These are phyloP conservation scores for Planococcus citri DNA, from an alignment of 1,140 invertebrate species.

Conservation along the genomic window DNA sequence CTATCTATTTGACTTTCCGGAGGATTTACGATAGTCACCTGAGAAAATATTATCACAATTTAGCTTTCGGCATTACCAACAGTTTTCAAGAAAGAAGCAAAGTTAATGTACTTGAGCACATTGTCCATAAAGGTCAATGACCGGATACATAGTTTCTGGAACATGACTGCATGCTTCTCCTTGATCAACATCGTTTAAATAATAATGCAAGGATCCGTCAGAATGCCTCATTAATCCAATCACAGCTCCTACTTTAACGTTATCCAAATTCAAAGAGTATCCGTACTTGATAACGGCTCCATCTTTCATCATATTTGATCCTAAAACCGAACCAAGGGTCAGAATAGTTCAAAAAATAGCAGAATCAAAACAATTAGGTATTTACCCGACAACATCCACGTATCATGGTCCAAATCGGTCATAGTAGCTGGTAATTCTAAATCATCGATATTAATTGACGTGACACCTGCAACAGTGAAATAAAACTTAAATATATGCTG, in stretches of 20 bases:
- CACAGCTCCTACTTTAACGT: conserved; percentile 27
- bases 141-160: conserved; percentile 75
- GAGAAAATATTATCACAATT: background rate
- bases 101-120: conserved; percentile 65
- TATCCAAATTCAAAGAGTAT: conserved; percentile 29
- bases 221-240: conserved; percentile 68
- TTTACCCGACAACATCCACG: conserved; percentile 78
- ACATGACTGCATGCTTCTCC: conserved; percentile 72
- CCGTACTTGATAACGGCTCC: conserved; percentile 28
- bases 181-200: conserved; percentile 79
- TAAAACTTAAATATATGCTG: background rate
- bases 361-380: too few relatives aligned
- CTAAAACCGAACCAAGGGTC: conserved; percentile 16
- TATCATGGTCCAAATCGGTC: conserved; percentile 82
- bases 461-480: conserved; percentile 48
- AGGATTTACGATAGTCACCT: background rate
- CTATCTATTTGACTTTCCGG: background rate
- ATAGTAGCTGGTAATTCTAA: conserved; percentile 77
- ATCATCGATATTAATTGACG: conserved; percentile 74
- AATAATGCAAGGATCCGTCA: conserved; percentile 78
- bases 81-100: background rate
- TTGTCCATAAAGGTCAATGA: conserved; percentile 87
- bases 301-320: conserved; percentile 29
- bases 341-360: too few relatives aligned
- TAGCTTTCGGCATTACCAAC: background rate